Base-by-base conservation (phyloP, 2,113 vertebrate genomes). In the Elephas maximus region DNA sequence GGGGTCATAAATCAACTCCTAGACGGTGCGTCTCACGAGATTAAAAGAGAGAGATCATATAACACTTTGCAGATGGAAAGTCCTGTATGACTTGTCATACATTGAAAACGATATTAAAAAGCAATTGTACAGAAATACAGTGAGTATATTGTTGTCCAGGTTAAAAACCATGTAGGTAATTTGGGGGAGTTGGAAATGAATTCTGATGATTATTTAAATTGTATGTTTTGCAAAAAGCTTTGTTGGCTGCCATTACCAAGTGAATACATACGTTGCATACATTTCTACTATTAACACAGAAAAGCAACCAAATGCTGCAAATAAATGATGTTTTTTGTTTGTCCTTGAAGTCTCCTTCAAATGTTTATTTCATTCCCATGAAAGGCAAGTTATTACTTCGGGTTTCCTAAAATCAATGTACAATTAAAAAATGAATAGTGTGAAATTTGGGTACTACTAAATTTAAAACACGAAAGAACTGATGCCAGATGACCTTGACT, bases 1-100 rank as follows among this genome's bases (percentile, higher is more conserved):
- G 98, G 97, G 96, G 94, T 81, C 93, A 95, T 98, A 98, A 98
- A 98, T 98, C 98, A 98, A 18, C 67, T 94, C 62, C 80, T 94
- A 86, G 63, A 81, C 0, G 15, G 69, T 80, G 37, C 73, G 90
- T 94, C 96, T 95, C 90, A 63, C 81, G 86, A 96, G 96, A 98
- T 98, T 97, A 97, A 97, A 96, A 96, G 93, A 93, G 73, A 94
- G 45, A 92, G 41, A 89, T 92, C 90, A 74, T 87, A 15, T 86
- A 95, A 93, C 44, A 57, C 81, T 95, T 85, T 92, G 73, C 82
- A 97, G 81, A 83, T 87, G 82, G 82, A 84, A 93, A 88, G 71
- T 85, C 41, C 78, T 44, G 45, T 57, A 44, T 10, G 60, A 83
- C 77, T 89, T 92, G 73, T 86, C 92, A 65, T 73, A 88, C 78